These are phyloP conservation scores for Propithecus deckenii DNA, from an alignment of 2,797 vertebrate species.

Conservation along the genomic window DNA sequence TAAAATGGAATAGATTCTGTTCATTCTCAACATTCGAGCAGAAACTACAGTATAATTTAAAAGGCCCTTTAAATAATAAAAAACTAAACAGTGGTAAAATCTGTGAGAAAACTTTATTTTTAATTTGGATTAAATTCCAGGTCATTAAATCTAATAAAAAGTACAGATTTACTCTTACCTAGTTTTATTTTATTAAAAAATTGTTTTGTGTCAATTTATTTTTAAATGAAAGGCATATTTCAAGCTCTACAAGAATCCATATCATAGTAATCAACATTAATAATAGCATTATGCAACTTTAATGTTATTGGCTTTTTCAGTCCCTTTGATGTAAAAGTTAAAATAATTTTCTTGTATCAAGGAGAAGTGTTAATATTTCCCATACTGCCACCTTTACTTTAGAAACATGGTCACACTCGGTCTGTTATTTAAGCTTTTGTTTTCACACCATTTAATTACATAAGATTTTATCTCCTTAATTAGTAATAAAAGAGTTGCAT, in stretches of 20 bases:
- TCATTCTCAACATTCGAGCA: background rate
- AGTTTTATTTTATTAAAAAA: background rate
- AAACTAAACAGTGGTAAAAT: conserved; percentile 6
- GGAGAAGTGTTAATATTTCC: background rate
- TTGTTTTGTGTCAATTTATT: background rate
- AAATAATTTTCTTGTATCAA: background rate
- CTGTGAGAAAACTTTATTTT: conserved; percentile 1
- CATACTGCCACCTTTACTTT: background rate
- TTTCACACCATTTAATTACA: background rate
- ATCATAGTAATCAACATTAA: background rate
- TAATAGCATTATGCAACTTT: background rate
- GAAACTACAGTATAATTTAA: background rate
- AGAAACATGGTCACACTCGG: background rate
- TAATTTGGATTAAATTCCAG: conserved; percentile 10
- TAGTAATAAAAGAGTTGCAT: background rate
- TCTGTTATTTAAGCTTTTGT: background rate
- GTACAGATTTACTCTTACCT: background rate
- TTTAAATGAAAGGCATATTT: background rate
- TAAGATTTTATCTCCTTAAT: background rate
- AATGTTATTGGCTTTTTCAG: background rate
- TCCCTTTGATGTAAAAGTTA: background rate
- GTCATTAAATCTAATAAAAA: background rate
- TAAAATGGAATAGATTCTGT: background rate
- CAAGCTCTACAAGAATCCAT: background rate
- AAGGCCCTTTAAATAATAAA: conserved; percentile 12